These are phyloP conservation scores for Poicephalus gulielmi DNA, from an alignment of 2,113 vertebrate species.

Conservation along the genomic window DNA sequence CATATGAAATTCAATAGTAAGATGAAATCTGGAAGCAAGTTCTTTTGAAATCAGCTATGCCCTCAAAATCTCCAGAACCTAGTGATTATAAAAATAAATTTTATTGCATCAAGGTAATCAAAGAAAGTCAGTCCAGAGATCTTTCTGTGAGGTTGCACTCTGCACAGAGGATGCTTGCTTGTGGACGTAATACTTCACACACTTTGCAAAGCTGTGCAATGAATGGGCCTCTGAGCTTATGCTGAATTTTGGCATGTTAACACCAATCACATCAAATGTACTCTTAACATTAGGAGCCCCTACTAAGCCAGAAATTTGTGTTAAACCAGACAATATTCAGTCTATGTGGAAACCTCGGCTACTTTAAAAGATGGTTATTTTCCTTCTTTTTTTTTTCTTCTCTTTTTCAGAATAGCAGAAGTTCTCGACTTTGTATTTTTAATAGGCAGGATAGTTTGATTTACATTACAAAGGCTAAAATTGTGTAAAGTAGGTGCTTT, in stretches of 20 bases:
- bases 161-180: not conserved
- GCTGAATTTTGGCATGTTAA: not conserved
- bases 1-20: not conserved
- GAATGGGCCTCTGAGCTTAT: not conserved
- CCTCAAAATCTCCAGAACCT: not conserved
- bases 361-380: not conserved
- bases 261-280: not conserved
- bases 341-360: not conserved
- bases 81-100: not conserved
- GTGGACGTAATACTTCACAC: not conserved
- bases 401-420: not conserved
- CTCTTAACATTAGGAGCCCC: not conserved
- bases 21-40: not conserved
- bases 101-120: not conserved
- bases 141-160: not conserved
- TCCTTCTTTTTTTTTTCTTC: not conserved
- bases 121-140: not conserved
- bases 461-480: not conserved
- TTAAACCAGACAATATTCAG: not conserved
- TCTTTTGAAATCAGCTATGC: not conserved
- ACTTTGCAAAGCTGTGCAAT: not conserved
- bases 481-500: not conserved
- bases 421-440: not conserved
- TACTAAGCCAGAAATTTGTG: not conserved
- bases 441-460: not conserved